Conservation (phyloP, 2,113 vertebrate genomes). For the Shinisaurus crocodilurus region DNA sequence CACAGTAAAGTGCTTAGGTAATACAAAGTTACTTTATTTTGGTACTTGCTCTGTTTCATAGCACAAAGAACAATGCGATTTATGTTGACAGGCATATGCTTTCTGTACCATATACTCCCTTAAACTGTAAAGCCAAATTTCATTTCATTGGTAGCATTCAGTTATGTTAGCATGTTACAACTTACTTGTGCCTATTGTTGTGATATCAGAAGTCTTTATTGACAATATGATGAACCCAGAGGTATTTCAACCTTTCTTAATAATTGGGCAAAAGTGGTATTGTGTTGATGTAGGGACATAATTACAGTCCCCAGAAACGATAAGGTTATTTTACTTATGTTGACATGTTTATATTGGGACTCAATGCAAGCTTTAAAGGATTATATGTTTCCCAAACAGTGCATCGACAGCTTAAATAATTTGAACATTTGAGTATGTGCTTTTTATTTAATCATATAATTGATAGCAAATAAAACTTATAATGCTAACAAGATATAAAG, state of each 20-base stretch:
- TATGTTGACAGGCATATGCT: background rate
- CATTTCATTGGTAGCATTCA: background rate
- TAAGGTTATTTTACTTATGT: background rate
- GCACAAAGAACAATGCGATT: background rate
- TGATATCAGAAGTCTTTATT: slow-evolving; percentile 27
- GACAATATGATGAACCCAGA: slow-evolving; percentile 33
- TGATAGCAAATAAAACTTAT: background rate
- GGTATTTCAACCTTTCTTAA: background rate
- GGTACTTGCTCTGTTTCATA: slow-evolving; percentile 13
- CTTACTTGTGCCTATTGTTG: background rate
- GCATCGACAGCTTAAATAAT: background rate
- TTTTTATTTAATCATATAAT: background rate
- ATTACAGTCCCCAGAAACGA: background rate
- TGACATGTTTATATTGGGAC: background rate
- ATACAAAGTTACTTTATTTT: slow-evolving; percentile 14
- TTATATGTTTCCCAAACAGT: background rate
- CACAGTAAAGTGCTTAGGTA: slow-evolving; percentile 98
- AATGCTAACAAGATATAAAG: background rate
- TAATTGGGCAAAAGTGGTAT: background rate
- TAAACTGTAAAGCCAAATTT: slow-evolving; percentile 15
- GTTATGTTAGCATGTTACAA: background rate
- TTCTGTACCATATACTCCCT: slow-evolving; percentile 22
- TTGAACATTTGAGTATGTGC: background rate
- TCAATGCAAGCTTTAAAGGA: background rate
- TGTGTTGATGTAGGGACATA: background rate